A percentile compares a stretch with the other conserved stretches of the same genome.
Evolutionary conservation across 1,140 invertebrate species (phyloP).

Genomic region (Nymphalis io): DNA sequence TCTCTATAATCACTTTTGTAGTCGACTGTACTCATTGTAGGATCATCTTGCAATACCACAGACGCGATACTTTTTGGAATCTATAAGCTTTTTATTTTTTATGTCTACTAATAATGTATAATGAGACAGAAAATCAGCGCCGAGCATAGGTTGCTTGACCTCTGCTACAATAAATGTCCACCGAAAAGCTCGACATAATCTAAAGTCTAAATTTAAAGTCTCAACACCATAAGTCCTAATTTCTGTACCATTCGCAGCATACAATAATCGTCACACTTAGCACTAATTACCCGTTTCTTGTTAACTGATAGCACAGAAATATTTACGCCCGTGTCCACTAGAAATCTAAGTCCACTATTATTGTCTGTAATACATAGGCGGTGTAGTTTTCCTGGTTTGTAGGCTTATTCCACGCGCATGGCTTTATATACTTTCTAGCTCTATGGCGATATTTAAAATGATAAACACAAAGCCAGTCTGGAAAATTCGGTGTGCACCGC

Average conservation of each 20-base stretch:
- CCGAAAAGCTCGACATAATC: conserved; percentile 11
- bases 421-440: conserved; percentile 12
- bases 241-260: conserved; percentile 31
- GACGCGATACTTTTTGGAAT: conserved; percentile 12
- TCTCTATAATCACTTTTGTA: conserved; percentile 29
- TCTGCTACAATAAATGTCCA: conserved; percentile 2
- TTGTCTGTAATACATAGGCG: conserved; percentile 5
- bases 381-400: conserved; percentile 8
- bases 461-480: conserved; percentile 2
- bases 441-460: not conserved
- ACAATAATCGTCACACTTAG: conserved; percentile 21
- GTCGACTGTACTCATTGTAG: conserved; percentile 24
- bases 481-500: not conserved
- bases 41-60: conserved; percentile 4
- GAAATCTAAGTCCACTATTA: not conserved
- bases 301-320: not conserved
- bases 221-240: conserved; percentile 33
- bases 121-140: conserved; percentile 13
- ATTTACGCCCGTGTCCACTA: not conserved
- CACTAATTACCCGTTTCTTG: not conserved
- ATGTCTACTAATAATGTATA: conserved; percentile 4
- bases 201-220: conserved; percentile 23
- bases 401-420: conserved; percentile 19
- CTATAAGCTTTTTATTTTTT: conserved; percentile 13
- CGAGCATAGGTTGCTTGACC: conserved; percentile 23